These are phyloP conservation scores for Corynorhinus townsendii DNA, from an alignment of 2,113 vertebrate genomes.

Conservation along the genomic window DNA sequence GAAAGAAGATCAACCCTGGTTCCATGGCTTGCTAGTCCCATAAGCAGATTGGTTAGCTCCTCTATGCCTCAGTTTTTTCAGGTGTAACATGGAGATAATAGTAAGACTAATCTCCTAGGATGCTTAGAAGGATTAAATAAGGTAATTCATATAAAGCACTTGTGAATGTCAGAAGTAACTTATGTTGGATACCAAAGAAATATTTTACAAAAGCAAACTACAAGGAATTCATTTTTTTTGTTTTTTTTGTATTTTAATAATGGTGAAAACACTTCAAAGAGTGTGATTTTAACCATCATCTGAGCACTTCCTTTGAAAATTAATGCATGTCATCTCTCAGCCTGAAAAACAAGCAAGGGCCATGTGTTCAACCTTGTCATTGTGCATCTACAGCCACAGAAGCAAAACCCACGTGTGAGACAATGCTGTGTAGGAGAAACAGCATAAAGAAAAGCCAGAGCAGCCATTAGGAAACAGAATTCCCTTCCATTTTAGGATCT, in stretches of 20 bases:
- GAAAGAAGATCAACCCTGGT: neutral
- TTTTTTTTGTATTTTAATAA: neutral
- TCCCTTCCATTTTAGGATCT: neutral
- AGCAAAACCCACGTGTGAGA: slow-evolving; percentile 77
- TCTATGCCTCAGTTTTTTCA: neutral
- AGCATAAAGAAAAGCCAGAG: neutral
- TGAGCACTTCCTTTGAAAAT: neutral
- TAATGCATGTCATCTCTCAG: neutral
- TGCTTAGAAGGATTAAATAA: neutral
- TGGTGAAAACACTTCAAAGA: neutral
- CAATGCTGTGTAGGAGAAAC: slow-evolving; percentile 64
- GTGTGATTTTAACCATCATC: neutral
- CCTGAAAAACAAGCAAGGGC: neutral
- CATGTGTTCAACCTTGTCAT: slow-evolving; percentile 78
- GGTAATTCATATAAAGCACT: neutral
- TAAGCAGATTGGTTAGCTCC: neutral
- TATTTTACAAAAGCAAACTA: neutral
- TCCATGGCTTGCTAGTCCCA: neutral
- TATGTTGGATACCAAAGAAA: neutral
- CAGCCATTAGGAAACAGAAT: neutral
- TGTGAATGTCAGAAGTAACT: neutral
- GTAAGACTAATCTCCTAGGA: neutral
- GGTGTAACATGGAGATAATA: neutral
- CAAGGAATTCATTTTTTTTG: neutral
- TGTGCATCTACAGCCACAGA: slow-evolving; percentile 78